These are phyloP conservation scores for Steinernema scapterisci DNA, from an alignment of 2,888 invertebrate species.

Conservation along the genomic window DNA sequence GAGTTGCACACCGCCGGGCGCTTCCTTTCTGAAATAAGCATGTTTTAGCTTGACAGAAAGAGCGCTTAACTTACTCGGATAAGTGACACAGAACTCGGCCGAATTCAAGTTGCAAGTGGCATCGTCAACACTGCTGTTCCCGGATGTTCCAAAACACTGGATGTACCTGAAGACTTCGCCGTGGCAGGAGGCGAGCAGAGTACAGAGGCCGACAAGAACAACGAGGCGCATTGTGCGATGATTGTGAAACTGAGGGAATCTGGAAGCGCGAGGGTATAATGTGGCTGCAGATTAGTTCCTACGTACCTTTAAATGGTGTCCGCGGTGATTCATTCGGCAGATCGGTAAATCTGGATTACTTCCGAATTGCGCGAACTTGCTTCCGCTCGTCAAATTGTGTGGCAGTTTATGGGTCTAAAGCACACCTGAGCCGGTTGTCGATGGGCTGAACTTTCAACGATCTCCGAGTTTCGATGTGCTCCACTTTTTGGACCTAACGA, in stretches of 20 bases:
- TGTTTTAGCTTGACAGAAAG: neutral
- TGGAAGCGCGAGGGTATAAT: neutral
- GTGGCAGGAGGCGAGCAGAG: neutral
- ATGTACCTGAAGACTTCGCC: constrained; percentile 1
- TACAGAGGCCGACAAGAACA: neutral
- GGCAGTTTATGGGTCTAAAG: too few relatives aligned
- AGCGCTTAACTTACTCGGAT: constrained; percentile 8
- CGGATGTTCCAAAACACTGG: neutral
- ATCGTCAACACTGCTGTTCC: neutral
- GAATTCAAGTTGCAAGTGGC: constrained; percentile 12
- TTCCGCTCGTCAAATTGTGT: too few relatives aligned
- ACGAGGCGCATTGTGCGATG: neutral
- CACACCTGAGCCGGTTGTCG: too few relatives aligned
- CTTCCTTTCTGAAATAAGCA: neutral
- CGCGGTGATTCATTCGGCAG: neutral
- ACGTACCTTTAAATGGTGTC: constrained; percentile 11
- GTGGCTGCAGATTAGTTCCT: neutral
- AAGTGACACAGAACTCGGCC: constrained; percentile 18
- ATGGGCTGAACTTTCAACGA: too few relatives aligned
- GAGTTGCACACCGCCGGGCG: neutral
- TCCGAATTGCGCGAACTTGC: neutral
- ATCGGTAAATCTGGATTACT: neutral
- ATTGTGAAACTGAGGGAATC: too few relatives aligned
- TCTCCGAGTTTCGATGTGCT: too few relatives aligned
- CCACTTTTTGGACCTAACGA: too few relatives aligned